These are phyloP conservation scores for Ericerus pela DNA, from an alignment of 1,140 invertebrate genomes.

Conservation along the genomic window DNA sequence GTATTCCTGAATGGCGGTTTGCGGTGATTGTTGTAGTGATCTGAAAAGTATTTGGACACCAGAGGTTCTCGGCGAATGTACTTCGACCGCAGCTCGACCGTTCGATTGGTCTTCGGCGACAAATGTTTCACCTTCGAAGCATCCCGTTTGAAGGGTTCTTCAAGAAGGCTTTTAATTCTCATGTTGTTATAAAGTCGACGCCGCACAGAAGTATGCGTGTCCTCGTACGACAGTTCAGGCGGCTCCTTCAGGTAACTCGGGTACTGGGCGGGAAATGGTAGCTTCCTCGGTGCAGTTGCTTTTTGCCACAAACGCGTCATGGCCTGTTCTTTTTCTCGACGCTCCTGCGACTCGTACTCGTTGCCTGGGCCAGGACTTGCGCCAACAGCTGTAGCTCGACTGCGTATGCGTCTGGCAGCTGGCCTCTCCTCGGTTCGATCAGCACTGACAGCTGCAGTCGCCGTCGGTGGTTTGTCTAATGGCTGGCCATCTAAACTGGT, in stretches of 20 bases:
- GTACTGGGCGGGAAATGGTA: neutral
- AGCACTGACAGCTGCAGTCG: no score
- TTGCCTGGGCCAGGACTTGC: no score
- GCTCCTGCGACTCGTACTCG: neutral
- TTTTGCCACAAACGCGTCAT: slow-evolving; percentile 2
- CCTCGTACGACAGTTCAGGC: slow-evolving; percentile 1
- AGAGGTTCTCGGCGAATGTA: neutral
- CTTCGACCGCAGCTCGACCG: neutral
- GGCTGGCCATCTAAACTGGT: no score
- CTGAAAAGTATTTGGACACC: neutral
- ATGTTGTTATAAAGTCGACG: neutral
- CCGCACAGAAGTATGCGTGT: neutral
- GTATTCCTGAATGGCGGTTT: neutral
- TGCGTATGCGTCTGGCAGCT: no score
- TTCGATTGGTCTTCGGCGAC: neutral
- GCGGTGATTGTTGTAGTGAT: neutral
- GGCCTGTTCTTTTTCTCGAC: neutral
- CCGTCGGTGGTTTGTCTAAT: no score
- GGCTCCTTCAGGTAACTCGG: slow-evolving; percentile 2
- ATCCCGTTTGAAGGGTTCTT: neutral
- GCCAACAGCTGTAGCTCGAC: no score
- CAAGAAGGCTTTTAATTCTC: neutral
- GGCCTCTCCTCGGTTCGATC: no score
- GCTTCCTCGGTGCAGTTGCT: neutral
- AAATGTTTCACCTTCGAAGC: neutral